Conservation (phyloP, 2,888 invertebrate genomes). For the Hirtodrosophila alboralis region DNA sequence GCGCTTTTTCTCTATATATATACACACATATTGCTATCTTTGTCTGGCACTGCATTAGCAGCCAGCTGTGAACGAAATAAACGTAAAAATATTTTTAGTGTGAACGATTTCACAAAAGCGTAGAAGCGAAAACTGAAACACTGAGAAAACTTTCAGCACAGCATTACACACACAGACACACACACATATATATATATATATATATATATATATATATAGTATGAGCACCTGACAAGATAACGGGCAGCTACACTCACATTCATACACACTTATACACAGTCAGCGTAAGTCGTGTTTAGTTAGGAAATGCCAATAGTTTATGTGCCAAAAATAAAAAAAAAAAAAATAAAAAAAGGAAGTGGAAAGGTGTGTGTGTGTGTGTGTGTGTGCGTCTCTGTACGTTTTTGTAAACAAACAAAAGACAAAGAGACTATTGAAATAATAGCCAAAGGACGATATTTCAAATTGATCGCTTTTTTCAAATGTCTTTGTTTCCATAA, state of each 20-base stretch:
- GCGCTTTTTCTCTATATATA: too few species aligned
- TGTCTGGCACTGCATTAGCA: constrained; percentile 71
- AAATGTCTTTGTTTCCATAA: constrained; percentile 18
- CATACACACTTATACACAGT: constrained; percentile 12
- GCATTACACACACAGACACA: constrained; percentile 52
- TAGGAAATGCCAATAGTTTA: constrained; percentile 67
- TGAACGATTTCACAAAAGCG: constrained; percentile 62
- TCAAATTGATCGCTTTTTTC: constrained; percentile 17
- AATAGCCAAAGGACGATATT: constrained; percentile 24
- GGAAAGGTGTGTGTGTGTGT: neutral
- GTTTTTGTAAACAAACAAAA: constrained; percentile 67
- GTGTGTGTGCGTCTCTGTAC: neutral
- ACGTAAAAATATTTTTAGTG: constrained; percentile 74
- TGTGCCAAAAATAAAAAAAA: constrained; percentile 33
- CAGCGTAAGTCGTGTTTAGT: constrained; percentile 59
- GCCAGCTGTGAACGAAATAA: constrained; percentile 75
- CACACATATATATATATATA: constrained; percentile 13
- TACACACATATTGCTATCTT: constrained; percentile 15
- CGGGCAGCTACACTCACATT: constrained; percentile 30
- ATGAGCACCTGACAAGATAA: constrained; percentile 47
- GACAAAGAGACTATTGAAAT: constrained; percentile 36
- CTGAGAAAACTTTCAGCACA: constrained; percentile 53
- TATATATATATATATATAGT: neutral
- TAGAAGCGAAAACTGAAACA: constrained; percentile 39
- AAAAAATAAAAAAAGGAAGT: constrained; percentile 1